Base-by-base conservation (phyloP, 1,140 invertebrate genomes). In the Drosophila ficusphila region DNA sequence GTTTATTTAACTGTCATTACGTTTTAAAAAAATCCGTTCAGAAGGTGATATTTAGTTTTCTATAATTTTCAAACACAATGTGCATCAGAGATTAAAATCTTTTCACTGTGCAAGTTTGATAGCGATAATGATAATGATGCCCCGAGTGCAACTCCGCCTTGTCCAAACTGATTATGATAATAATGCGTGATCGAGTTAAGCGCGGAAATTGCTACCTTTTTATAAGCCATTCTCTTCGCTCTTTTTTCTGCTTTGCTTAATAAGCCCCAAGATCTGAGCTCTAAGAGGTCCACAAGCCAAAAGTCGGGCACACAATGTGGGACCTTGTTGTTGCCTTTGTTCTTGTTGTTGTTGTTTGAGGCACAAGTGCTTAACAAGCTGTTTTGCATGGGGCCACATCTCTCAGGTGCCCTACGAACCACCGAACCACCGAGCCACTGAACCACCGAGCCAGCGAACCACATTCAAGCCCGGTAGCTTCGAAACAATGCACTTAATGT, bases 361-460 rank as follows among this genome's bases (percentile, higher is more conserved):
- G 70, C 75, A 82, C 83, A 79, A 88, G 78, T 88, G 79, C 78
- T 89, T 89, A 89, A 89, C 83, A 89, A 89, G 79, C 83, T 89
- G 83, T 79, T 89, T 89, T 89, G 85, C 85, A 89, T 89, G 85
- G 79, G 52, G 64, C 46, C 36, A 34, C 36, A 67, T 68, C 46
- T 65, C 14, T 44, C 64, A 67, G 64, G 60, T 68, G 64, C 64
- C 46, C 36, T 52, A 27, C 29, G 33, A 41, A 51, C 44, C 42
- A 48, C 36, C 16, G 27, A 34, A n/a, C 39, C 38, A 39, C 38
- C 14, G 9, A 19, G 0, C 36, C 9, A 18, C 16, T 7, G 1
- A 19, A 25, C 29, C 48, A 53, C 38, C 18, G 5, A 42, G n/a
- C n/a, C n/a, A n/a, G n/a, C n/a, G 53, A 27, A 33, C 56, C 60